Conservation (phyloP, 2,113 vertebrate species). For the Boulengeromyrus knoepffleri region DNA sequence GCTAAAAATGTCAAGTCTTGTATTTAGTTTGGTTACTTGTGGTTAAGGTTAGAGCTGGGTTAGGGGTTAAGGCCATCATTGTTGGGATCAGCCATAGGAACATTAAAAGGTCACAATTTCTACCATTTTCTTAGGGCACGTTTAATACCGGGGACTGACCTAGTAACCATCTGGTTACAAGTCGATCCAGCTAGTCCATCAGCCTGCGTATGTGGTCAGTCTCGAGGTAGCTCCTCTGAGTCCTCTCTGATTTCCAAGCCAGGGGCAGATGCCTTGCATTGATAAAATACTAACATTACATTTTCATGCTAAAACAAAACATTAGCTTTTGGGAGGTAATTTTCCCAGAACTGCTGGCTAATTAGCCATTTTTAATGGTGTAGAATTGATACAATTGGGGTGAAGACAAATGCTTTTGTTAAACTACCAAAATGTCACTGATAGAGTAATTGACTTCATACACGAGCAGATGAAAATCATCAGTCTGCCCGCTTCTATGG, state of each 20-base stretch:
- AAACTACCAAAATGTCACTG: slow-evolving; percentile 14
- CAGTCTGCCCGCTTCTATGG: not conserved
- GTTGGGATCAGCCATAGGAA: not conserved
- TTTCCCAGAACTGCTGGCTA: not conserved
- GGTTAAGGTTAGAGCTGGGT: too few species aligned
- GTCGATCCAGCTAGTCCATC: not conserved
- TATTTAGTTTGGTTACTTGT: too few species aligned
- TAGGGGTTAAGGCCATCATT: too few species aligned
- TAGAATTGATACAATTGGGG: not conserved
- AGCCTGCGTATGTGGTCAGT: not conserved
- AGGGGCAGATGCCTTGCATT: not conserved
- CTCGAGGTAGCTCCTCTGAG: not conserved
- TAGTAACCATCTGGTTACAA: not conserved
- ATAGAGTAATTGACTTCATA: slow-evolving; percentile 17
- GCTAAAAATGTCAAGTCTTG: not conserved
- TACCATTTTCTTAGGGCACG: not conserved
- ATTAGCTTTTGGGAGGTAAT: not conserved
- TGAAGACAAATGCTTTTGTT: not conserved
- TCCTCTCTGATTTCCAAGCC: not conserved
- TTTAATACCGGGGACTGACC: not conserved
- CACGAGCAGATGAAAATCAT: slow-evolving; percentile 8
- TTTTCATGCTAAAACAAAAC: not conserved
- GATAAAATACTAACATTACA: not conserved
- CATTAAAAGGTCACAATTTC: not conserved
- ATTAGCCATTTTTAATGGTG: not conserved